Evolutionary conservation across 2,888 invertebrate species (phyloP).

Genomic region (Sesia apiformis): DNA sequence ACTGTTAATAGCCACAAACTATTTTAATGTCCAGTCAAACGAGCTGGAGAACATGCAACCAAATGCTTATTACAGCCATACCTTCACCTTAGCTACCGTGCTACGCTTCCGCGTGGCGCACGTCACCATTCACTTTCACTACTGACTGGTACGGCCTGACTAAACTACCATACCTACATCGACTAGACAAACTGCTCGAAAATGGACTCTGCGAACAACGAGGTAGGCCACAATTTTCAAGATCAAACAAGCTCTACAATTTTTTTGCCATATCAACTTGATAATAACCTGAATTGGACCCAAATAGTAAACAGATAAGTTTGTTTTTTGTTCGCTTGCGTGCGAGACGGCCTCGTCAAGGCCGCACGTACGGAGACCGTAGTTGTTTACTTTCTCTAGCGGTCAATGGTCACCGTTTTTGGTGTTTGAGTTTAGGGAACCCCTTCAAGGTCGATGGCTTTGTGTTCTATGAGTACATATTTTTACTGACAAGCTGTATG

Average conservation of each 20-base stretch:
- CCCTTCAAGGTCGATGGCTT: constrained; percentile 36
- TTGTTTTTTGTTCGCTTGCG: constrained; percentile 18
- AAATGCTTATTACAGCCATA: constrained; percentile 39
- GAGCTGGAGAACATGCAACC: too few species aligned
- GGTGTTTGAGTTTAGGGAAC: constrained; percentile 26
- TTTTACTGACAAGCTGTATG: background rate
- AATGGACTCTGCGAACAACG: constrained; percentile 24
- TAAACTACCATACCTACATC: constrained; percentile 11
- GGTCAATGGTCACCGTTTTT: constrained; percentile 54
- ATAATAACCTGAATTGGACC: constrained; percentile 27
- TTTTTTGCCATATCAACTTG: constrained; percentile 28
- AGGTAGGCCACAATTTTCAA: constrained; percentile 27
- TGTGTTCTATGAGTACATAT: background rate
- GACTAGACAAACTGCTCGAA: constrained; percentile 1
- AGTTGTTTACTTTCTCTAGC: constrained; percentile 65
- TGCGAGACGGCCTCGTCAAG: constrained; percentile 50
- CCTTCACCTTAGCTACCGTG: constrained; percentile 49
- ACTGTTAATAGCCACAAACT: too few species aligned
- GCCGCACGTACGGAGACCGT: constrained; percentile 45
- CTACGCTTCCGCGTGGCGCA: constrained; percentile 52
- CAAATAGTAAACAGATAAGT: constrained; percentile 19
- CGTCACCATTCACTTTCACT: constrained; percentile 66
- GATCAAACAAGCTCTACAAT: constrained; percentile 4
- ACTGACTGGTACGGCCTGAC: constrained; percentile 29
- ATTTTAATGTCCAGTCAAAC: too few species aligned